Conservation (phyloP, 1,140 invertebrate genomes). For the Drosophila lini region DNA sequence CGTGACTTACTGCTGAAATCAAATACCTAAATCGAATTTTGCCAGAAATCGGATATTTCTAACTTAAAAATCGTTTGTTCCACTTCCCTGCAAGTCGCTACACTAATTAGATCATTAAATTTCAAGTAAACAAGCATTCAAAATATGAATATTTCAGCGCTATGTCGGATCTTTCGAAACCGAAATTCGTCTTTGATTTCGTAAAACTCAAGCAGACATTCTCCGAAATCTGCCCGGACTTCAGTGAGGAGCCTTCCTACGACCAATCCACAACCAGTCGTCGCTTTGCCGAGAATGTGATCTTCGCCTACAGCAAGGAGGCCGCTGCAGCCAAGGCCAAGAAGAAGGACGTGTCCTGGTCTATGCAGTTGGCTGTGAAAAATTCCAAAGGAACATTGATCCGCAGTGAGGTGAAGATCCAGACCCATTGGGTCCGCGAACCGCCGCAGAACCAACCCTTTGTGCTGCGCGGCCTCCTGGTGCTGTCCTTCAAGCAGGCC, state of each 20-base stretch:
- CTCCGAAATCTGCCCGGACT: conserved; percentile 58
- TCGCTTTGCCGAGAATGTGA: conserved; percentile 57
- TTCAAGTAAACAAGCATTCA: not conserved
- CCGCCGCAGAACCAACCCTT: conserved; percentile 45
- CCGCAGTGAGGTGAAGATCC: conserved; percentile 29
- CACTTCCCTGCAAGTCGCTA: not conserved
- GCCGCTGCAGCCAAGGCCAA: conserved; percentile 44
- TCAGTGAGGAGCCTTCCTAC: conserved; percentile 35
- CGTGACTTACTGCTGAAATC: not conserved
- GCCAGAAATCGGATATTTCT: not conserved
- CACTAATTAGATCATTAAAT: not conserved
- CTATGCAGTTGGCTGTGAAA: conserved; percentile 18
- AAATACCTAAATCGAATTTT: not conserved
- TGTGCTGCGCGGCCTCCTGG: conserved; percentile 24
- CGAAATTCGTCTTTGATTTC: conserved; percentile 51
- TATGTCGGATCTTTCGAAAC: not conserved
- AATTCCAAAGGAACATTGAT: not conserved
- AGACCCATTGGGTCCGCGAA: conserved; percentile 10
- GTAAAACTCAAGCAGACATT: conserved; percentile 46
- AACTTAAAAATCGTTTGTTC: not conserved
- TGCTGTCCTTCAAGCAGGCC: conserved; percentile 66
- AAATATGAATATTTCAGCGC: conserved; percentile 1
- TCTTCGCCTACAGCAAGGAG: conserved; percentile 59
- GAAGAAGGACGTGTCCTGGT: conserved; percentile 38
- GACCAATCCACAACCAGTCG: conserved; percentile 45